Evolutionary conservation across 2,113 vertebrate species (phyloP), one percentile per base, ranked within the genome.

Genomic region (Oplegnathus fasciatus): DNA sequence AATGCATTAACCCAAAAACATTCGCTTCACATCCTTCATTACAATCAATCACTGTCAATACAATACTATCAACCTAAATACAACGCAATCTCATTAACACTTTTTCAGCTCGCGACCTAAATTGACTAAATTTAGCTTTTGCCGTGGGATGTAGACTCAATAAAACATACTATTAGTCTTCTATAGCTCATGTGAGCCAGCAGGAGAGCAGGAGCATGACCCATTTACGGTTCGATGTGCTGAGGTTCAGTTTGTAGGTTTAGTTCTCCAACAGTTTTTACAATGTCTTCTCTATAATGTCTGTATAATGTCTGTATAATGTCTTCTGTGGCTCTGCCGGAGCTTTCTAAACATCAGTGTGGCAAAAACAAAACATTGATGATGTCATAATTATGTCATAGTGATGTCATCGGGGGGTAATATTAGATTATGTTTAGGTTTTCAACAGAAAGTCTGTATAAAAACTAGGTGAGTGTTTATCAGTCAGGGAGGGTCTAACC

Each of bases 101-200:
- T 1, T 69, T 76, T 52, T 67, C 52, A 30, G 86, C 65, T 46
- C 50, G 14, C 24, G 78, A 82, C 88, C 82, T 80, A 66, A 73
- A 85, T 87, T 11, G 8, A 40, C 75, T 82, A 80, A 85, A 88
- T 80, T 69, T 84, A 77, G 75, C 84, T 2, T 37, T 55, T 52
- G 60, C 74, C 13, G 20, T 55, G 68, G 73, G 78, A 66, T 30
- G 48, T 40, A 68, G 55, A 50, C 81, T 73, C 89, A 44, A 40
- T 80, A 75, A 80, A 79, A 82, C 48, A 58, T 44, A 66, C n/a
- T 26, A 20, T 55, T 7, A 64, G 13, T 70, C 73, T 57, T 34
- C 54, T 65, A 60, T 28, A 75, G 55, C 68, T 18, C 44, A 30
- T 52, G 66, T 30, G 11, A 69, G 61, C 17, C 32, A 62, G 4